Base-by-base conservation (phyloP, 2,113 vertebrate genomes). In the Pterocles gutturalis region DNA sequence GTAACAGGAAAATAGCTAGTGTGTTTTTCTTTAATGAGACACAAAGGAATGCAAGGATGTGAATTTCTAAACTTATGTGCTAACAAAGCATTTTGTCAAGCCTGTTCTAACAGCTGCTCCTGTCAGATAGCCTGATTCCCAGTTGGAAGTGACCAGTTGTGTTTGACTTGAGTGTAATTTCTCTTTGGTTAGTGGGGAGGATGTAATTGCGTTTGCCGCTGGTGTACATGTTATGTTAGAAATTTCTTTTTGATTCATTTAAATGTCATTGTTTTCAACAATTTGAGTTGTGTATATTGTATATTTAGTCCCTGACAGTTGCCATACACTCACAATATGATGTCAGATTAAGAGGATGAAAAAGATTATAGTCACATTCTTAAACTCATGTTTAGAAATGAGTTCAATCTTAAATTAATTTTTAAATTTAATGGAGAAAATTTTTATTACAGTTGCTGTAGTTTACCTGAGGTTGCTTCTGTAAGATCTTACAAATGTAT, bases 41-140 rank as follows among this genome's bases (percentile, higher is more conserved):
- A 97, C 96, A 96, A 97, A 97, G 93, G 82, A 90, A 38, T 83
- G 91, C 55, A 93, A 97, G 96, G 91, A 97, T 96, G 95, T 96
- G 91, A 95, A 97, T 95, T 96, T 97, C 89, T 97, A 97, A 97
- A 96, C 93, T 94, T 80, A 53, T 11, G n/a, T 85, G 81, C 51
- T 92, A 91, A 96, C 83, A 97, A 96, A 94, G 71, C 48, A 28
- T 80, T 93, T 92, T 86, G 82, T 93, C 69, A 90, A 82, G 69
- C 51, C 49, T 62, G 55, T 90, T 78, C 89, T 87, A 83, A 93
- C 95, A 97, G 90, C 77, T 96, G 94, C 75, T 95, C 70, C 57
- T 91, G 24, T 94, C 78, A 96, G 95, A 93, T 97, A 96, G 92
- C 71, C 62, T 72, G 70, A 87, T 82, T 95, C 95, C n/a, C 91